Evolutionary conservation across 2,888 invertebrate species (phyloP), one percentile per base, ranked within the genome.

Genomic region (Thecocarcelia acutangulata): DNA sequence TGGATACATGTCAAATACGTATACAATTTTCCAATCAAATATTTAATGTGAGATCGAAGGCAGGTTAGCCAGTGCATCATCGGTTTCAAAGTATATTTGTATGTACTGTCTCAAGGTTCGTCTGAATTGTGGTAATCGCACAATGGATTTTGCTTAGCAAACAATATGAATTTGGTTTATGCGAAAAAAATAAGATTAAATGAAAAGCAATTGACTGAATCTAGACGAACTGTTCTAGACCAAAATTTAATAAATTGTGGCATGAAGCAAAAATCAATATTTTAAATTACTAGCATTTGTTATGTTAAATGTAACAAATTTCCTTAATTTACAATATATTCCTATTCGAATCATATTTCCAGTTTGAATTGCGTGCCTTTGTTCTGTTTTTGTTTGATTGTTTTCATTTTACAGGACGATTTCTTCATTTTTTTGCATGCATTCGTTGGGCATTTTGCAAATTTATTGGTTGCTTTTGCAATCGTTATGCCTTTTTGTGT

Each of bases 401-500:
- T 9, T 63, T 44, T 17, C 37, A 56, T 66, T 59, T 59, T 56
- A 52, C 46, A 21, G 66, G 54, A 54, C 21, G 33, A 58, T 9
- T 72, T 72, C 48, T 17, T 11, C 15, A 46, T 64, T 69, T 74
- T n/a, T 77, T 66, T 78, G 80, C 64, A 77, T 84, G 83, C 83
- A 84, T 83, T 81, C 79, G 81, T 84, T 84, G 84, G 84, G 61
- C 61, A 76, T 75, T 77, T 70, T 54, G 61, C 24, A 61, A 44
- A 74, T 48, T 76, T 66, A 28, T 75, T 73, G 28, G 12, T 66
- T 15, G 17, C 24, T 44, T 66, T 54, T 59, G 46, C 54, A 48
- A 24, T 42, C 50, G 44, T 76, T 69, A 73, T 80, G 73, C 64
- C 59, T 73, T 73, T 79, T 66, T 52, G 24, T 78, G 83, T 63